Evolutionary conservation across 1,140 invertebrate genomes (phyloP), one percentile per base, ranked within the genome.

Genomic region (Tetramorium parvispinum): DNA sequence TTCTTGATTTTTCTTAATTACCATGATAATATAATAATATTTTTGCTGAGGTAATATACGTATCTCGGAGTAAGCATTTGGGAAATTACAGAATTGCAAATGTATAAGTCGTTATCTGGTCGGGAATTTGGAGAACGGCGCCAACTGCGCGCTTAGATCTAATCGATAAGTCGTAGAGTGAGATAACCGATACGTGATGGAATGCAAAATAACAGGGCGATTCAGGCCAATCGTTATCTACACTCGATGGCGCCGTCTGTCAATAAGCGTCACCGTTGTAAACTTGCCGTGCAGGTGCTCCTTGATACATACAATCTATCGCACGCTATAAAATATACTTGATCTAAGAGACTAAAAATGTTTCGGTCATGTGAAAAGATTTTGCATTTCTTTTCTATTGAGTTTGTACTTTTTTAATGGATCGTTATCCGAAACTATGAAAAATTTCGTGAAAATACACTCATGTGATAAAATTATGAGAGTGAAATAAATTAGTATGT

Each of bases 151-250:
- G 66, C n/a, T 71, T 37, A 49, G 53, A 83, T 78, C 21, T 57
- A 75, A 70, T 55, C 49, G 61, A 37, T 16, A 27, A 57, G 73
- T 65, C 76, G 51, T 11, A 10, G 32, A 1, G 65, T 76, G 57
- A 66, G 75, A 88, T 85, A 85, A 85, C 61, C 43, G 63, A 82
- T 90, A 88, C 89, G 89, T 91, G 89, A 90, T 16, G 46, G 89
- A 91, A 91, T 90, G 73, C 65, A 88, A 87, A 90, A 90, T 88
- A 91, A 73, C 27, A 16, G 55, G 53, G 10, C 57, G 70, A 91
- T 78, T 76, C 68, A 24, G 51, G 57, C 51, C 53, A 71, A 63
- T 71, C 68, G 40, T 79, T 89, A 90, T 88, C 85, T 87, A 11
- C 32, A 18, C 61, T 73, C 37, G 71, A 89, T 86, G 63, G 8